Conservation (phyloP, 2,113 vertebrate species). For the Terrapene triunguis region DNA sequence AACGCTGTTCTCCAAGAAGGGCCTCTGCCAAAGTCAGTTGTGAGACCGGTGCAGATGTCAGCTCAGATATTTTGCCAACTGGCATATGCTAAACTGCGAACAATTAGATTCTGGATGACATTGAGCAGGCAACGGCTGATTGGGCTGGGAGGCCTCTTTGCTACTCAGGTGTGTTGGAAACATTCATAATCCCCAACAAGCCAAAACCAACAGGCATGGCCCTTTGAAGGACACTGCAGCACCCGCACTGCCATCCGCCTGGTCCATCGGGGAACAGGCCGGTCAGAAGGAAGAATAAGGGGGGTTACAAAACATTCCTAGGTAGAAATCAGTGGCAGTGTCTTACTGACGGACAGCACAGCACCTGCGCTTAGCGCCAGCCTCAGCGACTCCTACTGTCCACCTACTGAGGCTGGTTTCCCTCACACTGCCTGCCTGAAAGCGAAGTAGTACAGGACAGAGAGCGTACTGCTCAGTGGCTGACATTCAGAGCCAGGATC, state of each 20-base stretch:
- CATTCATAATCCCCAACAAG: not conserved
- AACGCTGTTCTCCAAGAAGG: not conserved
- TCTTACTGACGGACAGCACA: not conserved
- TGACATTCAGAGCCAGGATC: too few relatives aligned
- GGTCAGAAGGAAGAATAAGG: not conserved
- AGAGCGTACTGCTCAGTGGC: too few relatives aligned
- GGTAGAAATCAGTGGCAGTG: not conserved
- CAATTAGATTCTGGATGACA: not conserved
- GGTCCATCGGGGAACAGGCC: not conserved
- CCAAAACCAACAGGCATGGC: not conserved
- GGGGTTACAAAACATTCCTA: not conserved
- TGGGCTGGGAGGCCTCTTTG: constrained; percentile 78
- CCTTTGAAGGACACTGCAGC: too few relatives aligned
- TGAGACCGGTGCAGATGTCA: not conserved
- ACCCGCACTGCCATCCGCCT: not conserved
- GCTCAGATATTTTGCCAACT: not conserved
- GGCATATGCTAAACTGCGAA: not conserved
- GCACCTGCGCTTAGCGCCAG: not conserved
- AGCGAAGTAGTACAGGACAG: not conserved
- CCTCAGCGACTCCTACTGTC: too few relatives aligned
- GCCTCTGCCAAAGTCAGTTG: too few relatives aligned
- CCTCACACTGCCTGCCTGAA: not conserved
- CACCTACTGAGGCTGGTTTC: not conserved
- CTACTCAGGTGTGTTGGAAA: not conserved
- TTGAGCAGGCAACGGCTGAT: constrained; percentile 83